Conservation (phyloP, 1,140 invertebrate species). For the Drosophila paulistorum region DNA sequence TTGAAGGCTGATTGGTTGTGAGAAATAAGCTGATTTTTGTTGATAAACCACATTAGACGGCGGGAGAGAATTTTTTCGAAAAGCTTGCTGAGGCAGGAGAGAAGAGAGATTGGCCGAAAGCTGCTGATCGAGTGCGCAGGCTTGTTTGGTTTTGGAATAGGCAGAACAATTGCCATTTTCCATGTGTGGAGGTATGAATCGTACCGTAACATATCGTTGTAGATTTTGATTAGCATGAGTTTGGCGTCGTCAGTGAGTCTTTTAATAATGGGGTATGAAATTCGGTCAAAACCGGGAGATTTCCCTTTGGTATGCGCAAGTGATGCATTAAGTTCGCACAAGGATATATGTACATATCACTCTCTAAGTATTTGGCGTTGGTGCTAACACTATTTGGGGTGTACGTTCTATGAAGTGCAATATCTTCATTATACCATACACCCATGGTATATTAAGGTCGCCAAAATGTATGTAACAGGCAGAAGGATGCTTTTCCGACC, state of each 20-base stretch:
- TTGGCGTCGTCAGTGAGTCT: conserved; percentile 2
- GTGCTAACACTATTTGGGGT: not conserved
- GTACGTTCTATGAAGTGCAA: not conserved
- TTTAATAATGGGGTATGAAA: conserved; percentile 1
- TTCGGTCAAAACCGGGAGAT: not conserved
- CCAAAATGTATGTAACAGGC: no score
- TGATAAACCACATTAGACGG: no score
- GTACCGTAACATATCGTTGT: not conserved
- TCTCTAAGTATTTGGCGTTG: not conserved
- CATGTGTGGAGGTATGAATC: no score
- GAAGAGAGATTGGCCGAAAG: not conserved
- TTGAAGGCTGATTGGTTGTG: no score
- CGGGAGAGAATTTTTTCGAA: not conserved
- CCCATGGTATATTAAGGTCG: no score
- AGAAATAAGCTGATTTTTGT: no score
- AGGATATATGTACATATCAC: no score
- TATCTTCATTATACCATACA: no score
- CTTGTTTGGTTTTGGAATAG: not conserved
- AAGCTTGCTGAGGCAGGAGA: not conserved
- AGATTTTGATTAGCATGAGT: not conserved
- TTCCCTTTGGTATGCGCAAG: conserved; percentile 2
- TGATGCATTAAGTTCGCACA: not conserved
- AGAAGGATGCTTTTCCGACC: no score
- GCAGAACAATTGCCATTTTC: no score
- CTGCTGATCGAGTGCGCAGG: not conserved